A percentile compares a stretch with the other conserved stretches of the same genome.
Conservation (phyloP, 2,113 vertebrate species). For the Pituophis catenifer region DNA sequence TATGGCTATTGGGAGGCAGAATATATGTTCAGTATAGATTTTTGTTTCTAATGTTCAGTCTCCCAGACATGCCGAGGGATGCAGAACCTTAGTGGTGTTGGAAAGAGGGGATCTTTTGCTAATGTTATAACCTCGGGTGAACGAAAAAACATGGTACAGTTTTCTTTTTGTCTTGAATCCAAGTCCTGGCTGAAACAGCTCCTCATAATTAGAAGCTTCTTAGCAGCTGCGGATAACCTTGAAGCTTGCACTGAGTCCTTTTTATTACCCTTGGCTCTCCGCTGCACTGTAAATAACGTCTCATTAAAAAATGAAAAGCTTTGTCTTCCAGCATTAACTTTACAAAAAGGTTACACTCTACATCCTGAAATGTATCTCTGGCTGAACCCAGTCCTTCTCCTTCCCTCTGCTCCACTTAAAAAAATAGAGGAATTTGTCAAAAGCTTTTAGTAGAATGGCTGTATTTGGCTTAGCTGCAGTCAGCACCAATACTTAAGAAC, state of each 20-base stretch:
- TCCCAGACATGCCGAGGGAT: not conserved
- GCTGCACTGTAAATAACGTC: slow-evolving; percentile 39
- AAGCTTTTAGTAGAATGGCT: not conserved
- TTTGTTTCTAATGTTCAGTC: slow-evolving; percentile 8
- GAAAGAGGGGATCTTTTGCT: not conserved
- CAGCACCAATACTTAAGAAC: not conserved
- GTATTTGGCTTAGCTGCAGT: slow-evolving; percentile 22
- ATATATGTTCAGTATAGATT: not conserved
- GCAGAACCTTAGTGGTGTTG: not conserved
- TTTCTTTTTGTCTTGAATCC: slow-evolving; percentile 22
- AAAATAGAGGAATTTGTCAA: slow-evolving; percentile 23
- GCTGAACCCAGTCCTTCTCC: slow-evolving; percentile 25
- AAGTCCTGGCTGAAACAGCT: slow-evolving; percentile 42
- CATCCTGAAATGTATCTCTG: slow-evolving; percentile 48
- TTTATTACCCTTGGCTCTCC: slow-evolving; percentile 52
- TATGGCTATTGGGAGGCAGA: not conserved
- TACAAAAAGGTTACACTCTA: slow-evolving; percentile 20
- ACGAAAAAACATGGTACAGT: not conserved
- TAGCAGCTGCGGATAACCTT: slow-evolving; percentile 49
- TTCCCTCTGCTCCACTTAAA: slow-evolving; percentile 17
- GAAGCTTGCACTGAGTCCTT: slow-evolving; percentile 37
- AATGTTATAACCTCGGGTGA: slow-evolving; percentile 30
- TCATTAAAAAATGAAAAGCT: slow-evolving; percentile 51
- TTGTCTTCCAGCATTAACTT: slow-evolving; percentile 50
- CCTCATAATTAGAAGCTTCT: slow-evolving; percentile 59